Percentiles rank a stretch among this genome's conserved stretches.
Evolutionary conservation across 1,140 invertebrate genomes (phyloP).

Genomic region (Drosophila lini): DNA sequence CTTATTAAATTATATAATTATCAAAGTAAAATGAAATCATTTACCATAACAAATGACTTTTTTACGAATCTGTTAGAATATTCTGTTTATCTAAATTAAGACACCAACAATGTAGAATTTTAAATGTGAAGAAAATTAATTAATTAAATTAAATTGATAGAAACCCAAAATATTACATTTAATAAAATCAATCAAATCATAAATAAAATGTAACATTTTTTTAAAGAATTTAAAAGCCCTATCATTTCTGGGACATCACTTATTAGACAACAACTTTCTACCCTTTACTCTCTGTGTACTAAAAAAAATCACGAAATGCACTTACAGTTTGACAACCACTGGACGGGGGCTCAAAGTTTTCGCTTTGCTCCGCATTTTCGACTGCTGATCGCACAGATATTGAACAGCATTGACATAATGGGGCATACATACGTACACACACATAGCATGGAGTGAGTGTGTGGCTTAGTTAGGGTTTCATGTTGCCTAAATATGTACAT

Average conservation of each 20-base stretch:
- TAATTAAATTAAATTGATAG: no score
- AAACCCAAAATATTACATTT: no score
- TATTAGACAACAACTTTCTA: background rate
- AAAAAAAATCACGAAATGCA: constrained; percentile 36
- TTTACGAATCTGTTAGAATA: no score
- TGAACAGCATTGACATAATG: constrained; percentile 71
- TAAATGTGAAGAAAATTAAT: background rate
- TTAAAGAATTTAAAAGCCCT: no score
- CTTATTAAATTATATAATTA: background rate
- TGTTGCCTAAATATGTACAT: constrained; percentile 47
- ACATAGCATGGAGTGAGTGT: constrained; percentile 11
- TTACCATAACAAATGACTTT: background rate
- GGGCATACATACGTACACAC: constrained; percentile 15
- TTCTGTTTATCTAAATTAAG: background rate
- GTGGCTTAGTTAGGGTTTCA: constrained; percentile 33
- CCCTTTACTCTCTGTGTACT: constrained; percentile 4
- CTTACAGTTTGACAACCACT: constrained; percentile 62
- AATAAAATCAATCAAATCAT: no score
- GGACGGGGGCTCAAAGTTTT: constrained; percentile 45
- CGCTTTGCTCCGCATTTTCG: constrained; percentile 62
- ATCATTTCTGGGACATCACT: background rate
- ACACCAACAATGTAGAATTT: background rate
- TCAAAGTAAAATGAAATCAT: no score
- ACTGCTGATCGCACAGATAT: constrained; percentile 76
- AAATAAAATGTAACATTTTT: no score